Base-by-base conservation (phyloP, 2,888 invertebrate species). In the Strigamia crassipes region DNA sequence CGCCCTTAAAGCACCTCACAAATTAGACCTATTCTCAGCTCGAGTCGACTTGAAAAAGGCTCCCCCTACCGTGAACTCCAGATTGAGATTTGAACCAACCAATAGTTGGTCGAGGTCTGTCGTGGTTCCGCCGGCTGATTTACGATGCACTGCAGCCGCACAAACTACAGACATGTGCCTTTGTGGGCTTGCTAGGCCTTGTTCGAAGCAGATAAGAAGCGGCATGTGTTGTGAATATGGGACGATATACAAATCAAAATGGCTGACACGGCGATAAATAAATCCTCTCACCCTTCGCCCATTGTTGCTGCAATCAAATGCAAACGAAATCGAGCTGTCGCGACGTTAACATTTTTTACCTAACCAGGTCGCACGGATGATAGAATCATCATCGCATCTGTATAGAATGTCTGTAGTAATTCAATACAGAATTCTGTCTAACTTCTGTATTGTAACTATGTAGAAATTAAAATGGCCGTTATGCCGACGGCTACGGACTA, bases 101-200 rank as follows among this genome's bases (percentile, higher is more conserved):
- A 61, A 61, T 61, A 61, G 61, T 23, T 18, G 21, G 61, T 61
- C 61, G 61, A 18, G 61, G n/a, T 23, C 61, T 61, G 61, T 61
- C 61, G 61, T 18, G 61, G 21, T n/a, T 23, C 61, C 21, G 61
- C 4, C 61, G 61, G n/a, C 61, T 61, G 61, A 61, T 61, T 61
- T 61, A 61, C 61, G 61, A 61, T 61, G 61, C 61, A 61, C 21
- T 23, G 61, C 61, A 61, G 61, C 61, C 61, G 10, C 61, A 61
- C 61, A 61, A 61, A 61, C 61, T 61, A 61, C 61, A 61, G 61
- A 61, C 61, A 61, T 61, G 61, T 61, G 61, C 61, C 61, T 61
- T 61, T 61, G 61, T 61, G 61, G 61, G 61, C 61, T 61, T 61
- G 6, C 15, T 61, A 61, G 61, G 61, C 61, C 61, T 61, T 61